Conservation (phyloP, 2,797 vertebrate genomes). For the Parambassis ranga region DNA sequence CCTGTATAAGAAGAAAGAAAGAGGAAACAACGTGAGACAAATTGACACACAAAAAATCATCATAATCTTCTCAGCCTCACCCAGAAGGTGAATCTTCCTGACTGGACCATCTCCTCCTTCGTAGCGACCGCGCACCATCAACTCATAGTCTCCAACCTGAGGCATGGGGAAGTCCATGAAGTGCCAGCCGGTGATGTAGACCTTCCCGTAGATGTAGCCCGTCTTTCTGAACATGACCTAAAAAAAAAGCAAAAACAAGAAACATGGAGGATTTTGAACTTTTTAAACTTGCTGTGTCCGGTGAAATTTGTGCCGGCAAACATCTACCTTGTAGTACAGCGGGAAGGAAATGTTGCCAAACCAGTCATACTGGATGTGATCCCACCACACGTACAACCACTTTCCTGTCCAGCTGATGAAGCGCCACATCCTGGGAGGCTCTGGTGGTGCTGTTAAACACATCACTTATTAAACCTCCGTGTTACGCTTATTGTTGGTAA, state of each 20-base stretch:
- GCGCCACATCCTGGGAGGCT: constrained; percentile 87
- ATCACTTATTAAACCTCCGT: background rate
- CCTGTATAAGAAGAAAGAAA: constrained; percentile 48
- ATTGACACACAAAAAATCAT: background rate
- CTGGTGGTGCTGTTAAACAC: constrained; percentile 88
- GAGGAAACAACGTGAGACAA: background rate
- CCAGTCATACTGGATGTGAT: constrained; percentile 89
- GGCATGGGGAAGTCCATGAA: constrained; percentile 95
- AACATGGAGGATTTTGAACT: background rate
- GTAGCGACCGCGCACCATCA: constrained; percentile 94
- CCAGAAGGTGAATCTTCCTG: constrained; percentile 90
- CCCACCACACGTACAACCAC: constrained; percentile 94
- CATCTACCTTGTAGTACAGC: constrained; percentile 93
- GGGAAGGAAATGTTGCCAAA: constrained; percentile 91
- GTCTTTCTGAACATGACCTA: constrained; percentile 95
- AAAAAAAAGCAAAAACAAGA: background rate
- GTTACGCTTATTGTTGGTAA: background rate
- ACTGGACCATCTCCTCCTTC: constrained; percentile 96
- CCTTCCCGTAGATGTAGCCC: constrained; percentile 90
- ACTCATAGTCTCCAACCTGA: constrained; percentile 89
- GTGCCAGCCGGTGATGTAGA: constrained; percentile 93
- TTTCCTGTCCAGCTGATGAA: constrained; percentile 83
- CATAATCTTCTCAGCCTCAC: constrained; percentile 60
- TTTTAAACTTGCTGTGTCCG: fast-evolving
- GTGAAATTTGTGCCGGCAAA: background rate